Evolutionary conservation across 2,113 vertebrate genomes (phyloP), one percentile per base, ranked within the genome.

Genomic region (Glaucidium brasilianum): DNA sequence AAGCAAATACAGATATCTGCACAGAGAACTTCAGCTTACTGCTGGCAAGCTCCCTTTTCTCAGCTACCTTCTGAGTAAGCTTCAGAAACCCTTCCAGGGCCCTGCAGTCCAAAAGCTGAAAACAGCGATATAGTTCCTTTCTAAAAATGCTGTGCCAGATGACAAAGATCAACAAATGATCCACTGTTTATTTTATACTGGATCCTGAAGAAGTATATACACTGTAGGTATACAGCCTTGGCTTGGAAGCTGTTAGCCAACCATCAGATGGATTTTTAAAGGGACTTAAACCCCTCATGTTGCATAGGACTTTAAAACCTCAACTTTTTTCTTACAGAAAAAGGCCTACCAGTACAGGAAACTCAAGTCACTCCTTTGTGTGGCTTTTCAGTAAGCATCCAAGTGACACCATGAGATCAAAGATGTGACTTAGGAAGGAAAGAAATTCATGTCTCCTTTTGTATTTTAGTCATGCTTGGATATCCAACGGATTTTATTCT

Each of bases 351-450:
- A 30, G 45, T 32, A 41, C 32, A 74, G 85, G 90, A 94, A 83
- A 49, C 21, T 67, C 6, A 0, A 34, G 35, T 63, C 15, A 20
- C 34, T 32, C 34, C 27, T 58, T 35, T n/a, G 52, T 60, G 12
- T 25, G 76, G 84, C 69, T 75, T 92, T 85, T 81, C 77, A 90
- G 80, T 10, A 53, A 77, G 86, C 60, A 95, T 64, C 69, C 55
- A 64, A 89, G 74, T 50, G 94, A 94, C 89, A 91, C 45, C 50
- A 18, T 2, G 64, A 85, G 91, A 96, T 92, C 83, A 94, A 94
- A 95, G 84, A 92, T 15, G 35, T 8, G 76, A 56, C 58, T 94
- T 32, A 67, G 83, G 88, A 94, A 95, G 84, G 74, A 91, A 96
- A 52, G 78, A 62, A 85, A 95, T 53, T 69, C 16, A 18, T 35